Evolutionary conservation across 2,113 vertebrate species (phyloP).

Genomic region (Lepisosteus oculatus): DNA sequence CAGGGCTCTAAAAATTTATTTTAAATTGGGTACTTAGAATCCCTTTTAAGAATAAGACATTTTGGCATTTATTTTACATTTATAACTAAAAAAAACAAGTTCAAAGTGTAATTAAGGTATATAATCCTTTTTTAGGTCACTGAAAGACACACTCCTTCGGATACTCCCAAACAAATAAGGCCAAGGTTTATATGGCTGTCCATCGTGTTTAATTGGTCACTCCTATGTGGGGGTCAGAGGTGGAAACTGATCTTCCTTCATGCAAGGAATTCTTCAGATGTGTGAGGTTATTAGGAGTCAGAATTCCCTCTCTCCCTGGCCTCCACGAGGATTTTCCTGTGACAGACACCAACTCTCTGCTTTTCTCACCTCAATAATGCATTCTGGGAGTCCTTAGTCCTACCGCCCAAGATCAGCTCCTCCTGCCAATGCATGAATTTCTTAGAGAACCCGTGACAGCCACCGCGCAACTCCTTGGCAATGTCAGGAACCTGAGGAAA

Average conservation of each 20-base stretch:
- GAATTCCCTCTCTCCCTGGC: slow-evolving; percentile 27
- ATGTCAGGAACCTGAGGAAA: slow-evolving; percentile 75
- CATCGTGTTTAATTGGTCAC: slow-evolving; percentile 60
- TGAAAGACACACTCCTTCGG: too few species aligned
- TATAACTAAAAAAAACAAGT: too few species aligned
- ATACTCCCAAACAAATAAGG: slow-evolving; percentile 35
- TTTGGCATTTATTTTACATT: too few species aligned
- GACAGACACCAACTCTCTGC: slow-evolving; percentile 17
- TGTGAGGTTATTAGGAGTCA: slow-evolving; percentile 42
- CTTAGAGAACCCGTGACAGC: slow-evolving; percentile 94
- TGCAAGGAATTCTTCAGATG: slow-evolving; percentile 53
- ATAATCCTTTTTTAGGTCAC: too few species aligned
- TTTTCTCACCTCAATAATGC: slow-evolving; percentile 78
- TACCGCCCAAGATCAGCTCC: slow-evolving; percentile 89
- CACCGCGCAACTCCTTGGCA: slow-evolving; percentile 74
- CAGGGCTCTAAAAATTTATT: slow-evolving; percentile 2
- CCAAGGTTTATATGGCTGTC: slow-evolving; percentile 49
- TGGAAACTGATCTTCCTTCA: slow-evolving; percentile 49
- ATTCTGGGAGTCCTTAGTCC: slow-evolving; percentile 77
- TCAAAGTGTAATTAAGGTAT: too few species aligned
- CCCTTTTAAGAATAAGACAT: too few species aligned
- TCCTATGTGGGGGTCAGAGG: slow-evolving; percentile 45
- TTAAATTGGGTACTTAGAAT: neutral
- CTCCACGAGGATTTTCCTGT: slow-evolving; percentile 9
- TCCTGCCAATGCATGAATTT: slow-evolving; percentile 99